A percentile compares a stretch with the other conserved stretches of the same genome.
Conservation (phyloP, 2,113 vertebrate species). For the Etheostoma cragini region DNA sequence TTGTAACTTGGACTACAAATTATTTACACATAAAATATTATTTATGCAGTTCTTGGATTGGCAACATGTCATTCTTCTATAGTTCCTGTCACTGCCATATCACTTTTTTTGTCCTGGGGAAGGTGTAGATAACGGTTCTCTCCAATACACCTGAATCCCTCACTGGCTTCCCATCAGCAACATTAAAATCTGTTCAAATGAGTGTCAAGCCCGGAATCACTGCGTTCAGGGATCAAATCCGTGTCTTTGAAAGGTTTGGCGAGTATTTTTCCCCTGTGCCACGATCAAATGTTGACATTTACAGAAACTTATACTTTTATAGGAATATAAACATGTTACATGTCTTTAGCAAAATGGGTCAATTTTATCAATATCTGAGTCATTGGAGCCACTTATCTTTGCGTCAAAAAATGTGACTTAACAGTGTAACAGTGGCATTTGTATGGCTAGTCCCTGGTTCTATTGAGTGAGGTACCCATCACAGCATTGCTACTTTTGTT, state of each 20-base stretch:
- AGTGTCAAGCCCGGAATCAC: not conserved
- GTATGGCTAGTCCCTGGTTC: not conserved
- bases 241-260: not conserved
- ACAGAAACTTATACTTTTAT: too few relatives aligned
- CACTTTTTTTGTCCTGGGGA: not conserved
- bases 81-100: not conserved
- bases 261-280: not conserved
- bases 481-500: not conserved
- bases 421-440: not conserved
- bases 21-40: not conserved
- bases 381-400: not conserved
- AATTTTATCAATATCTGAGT: not conserved
- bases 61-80: not conserved
- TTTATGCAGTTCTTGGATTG: not conserved
- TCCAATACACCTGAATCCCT: not conserved
- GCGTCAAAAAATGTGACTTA: not conserved
- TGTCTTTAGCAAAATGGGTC: not conserved
- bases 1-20: slow-evolving; percentile 5
- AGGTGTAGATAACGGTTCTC: not conserved
- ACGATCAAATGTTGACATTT: too few relatives aligned
- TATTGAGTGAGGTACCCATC: not conserved
- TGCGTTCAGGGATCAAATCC: not conserved
- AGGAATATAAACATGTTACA: not conserved
- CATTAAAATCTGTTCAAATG: not conserved
- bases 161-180: slow-evolving; percentile 12